Base-by-base conservation (phyloP, 2,113 vertebrate species). In the Rostratula benghalensis region DNA sequence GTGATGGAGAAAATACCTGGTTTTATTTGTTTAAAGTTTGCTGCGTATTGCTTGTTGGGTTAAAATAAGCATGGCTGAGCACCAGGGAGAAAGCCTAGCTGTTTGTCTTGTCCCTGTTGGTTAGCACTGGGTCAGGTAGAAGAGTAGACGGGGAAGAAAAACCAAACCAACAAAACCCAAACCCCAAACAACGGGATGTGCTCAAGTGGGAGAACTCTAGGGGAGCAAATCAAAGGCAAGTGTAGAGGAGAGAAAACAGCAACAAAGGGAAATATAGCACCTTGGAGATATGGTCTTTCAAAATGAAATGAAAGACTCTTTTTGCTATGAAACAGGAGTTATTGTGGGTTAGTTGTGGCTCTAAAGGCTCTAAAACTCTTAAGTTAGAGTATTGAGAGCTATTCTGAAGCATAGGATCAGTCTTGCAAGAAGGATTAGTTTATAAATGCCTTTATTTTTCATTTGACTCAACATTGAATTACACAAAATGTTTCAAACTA, bases 101-200 rank as follows among this genome's bases (percentile, higher is more conserved):
- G 21, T 56, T 74, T 59, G 7, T 69, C n/a, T 59, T 33, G 21
- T 79, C 16, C 15, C 30, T 46, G 10, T 46, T 33, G 24, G 33
- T 37, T 50, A 76, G 45, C 13, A 39, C 19, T 39, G 12, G 25
- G 30, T 21, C 28, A 46, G 45, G 23, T 15, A 50, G 48, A 64
- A 12, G 6, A 23, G 4, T 48, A 59, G 11, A 21, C 9, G n/a
- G 46, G 60, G 25, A 18, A 18, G n/a, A 13, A 13, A 10, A 37
- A 25, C 10, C 31, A 21, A 10, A 10, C 35, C 18, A 43, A 37
- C 15, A 24, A 20, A 39, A 67, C 10, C 22, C 37, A 22, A 30
- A 30, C 8, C 20, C 25, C 43, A 20, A 24, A 35, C 6, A 63
- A 11, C 0, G 13, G 43, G 31, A 31, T 0, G 0, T 46, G 39